A percentile compares a stretch with the other conserved stretches of the same genome.
Evolutionary conservation across 2,888 invertebrate genomes (phyloP).

Genomic region (Drosophila mayaguana): DNA sequence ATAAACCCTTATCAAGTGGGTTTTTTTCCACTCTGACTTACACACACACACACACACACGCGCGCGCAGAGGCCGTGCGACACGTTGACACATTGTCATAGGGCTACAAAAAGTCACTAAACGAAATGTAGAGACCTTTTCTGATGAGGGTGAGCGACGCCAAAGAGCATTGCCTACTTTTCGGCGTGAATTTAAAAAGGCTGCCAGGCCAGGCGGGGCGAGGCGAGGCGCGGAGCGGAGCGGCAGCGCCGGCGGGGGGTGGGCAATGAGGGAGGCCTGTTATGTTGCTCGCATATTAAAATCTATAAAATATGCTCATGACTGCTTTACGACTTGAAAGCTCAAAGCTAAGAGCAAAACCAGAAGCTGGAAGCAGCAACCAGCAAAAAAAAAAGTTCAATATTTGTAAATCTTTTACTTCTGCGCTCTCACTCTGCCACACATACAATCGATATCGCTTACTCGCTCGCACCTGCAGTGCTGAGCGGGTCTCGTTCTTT

Average conservation of each 20-base stretch:
- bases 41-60: constrained; percentile 29
- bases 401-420: constrained; percentile 78
- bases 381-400: constrained; percentile 77
- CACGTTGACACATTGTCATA: constrained; percentile 81
- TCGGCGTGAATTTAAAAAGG: constrained; percentile 71
- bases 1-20: constrained; percentile 82
- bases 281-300: constrained; percentile 82
- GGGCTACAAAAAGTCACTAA: constrained; percentile 70
- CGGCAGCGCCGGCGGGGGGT: constrained; percentile 11
- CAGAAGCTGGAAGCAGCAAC: constrained; percentile 48
- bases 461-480: constrained; percentile 18
- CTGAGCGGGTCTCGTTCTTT: constrained; percentile 66
- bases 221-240: constrained; percentile 8
- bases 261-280: constrained; percentile 22
- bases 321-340: constrained; percentile 77
- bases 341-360: constrained; percentile 65
- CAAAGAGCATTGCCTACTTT: constrained; percentile 72
- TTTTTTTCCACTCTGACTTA: constrained; percentile 42
- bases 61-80: constrained; percentile 27
- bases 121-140: constrained; percentile 66
- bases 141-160: constrained; percentile 69
- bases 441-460: constrained; percentile 19
- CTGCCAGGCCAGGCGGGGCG: constrained; percentile 26
- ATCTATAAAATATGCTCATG: constrained; percentile 78
- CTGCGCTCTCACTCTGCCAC: constrained; percentile 14